Conservation (phyloP, 2,113 vertebrate genomes). For the Origma solitaria region DNA sequence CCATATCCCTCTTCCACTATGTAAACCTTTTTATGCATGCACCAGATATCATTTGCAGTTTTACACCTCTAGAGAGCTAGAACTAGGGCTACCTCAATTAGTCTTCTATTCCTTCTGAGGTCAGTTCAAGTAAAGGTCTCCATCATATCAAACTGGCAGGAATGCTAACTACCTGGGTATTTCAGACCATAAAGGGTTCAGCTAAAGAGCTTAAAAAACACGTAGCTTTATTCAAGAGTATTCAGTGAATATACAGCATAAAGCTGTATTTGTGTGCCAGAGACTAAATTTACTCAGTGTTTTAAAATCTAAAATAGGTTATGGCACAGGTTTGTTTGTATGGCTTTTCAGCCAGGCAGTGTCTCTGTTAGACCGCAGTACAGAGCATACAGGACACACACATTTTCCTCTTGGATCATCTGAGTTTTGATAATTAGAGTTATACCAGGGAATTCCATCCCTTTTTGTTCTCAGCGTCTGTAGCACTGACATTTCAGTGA, state of each 20-base stretch:
- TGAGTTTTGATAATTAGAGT: not conserved
- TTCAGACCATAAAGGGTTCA: not conserved
- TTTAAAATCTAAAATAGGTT: not conserved
- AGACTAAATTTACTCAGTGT: not conserved
- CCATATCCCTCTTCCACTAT: not conserved
- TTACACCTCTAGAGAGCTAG: conserved; percentile 14
- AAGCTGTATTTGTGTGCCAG: not conserved
- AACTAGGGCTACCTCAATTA: conserved; percentile 31
- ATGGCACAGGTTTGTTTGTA: not conserved
- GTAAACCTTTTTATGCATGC: conserved; percentile 37
- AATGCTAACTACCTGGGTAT: conserved; percentile 36
- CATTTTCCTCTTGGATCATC: not conserved
- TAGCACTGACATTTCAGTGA: conserved; percentile 8
- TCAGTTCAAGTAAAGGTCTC: conserved; percentile 48
- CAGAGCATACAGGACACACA: rapidly evolving
- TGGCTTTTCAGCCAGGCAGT: not conserved
- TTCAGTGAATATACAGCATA: not conserved
- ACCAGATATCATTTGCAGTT: conserved; percentile 26
- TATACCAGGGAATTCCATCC: not conserved
- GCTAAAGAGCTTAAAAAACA: not conserved
- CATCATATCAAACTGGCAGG: conserved; percentile 42
- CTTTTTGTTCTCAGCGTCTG: not conserved
- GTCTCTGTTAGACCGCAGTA: not conserved
- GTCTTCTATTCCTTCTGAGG: conserved; percentile 42
- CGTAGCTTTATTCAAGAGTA: not conserved